Evolutionary conservation across 2,113 vertebrate genomes (phyloP).

Genomic region (Stegastes partitus): DNA sequence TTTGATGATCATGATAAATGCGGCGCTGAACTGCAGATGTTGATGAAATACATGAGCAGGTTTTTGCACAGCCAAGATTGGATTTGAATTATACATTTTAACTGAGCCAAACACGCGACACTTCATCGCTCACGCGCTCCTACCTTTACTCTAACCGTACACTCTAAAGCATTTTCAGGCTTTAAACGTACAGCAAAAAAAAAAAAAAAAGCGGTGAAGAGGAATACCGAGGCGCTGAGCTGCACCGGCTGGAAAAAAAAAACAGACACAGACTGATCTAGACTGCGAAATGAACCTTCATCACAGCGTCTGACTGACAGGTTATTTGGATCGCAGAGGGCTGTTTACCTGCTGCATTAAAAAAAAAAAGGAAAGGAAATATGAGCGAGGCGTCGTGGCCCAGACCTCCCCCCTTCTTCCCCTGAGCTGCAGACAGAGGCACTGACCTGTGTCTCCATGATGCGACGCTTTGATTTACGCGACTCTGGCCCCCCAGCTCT

Average conservation of each 20-base stretch:
- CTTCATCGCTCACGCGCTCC: conserved; percentile 16
- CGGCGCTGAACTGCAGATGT: conserved; percentile 61
- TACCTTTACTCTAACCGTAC: conserved; percentile 11
- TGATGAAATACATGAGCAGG: conserved; percentile 61
- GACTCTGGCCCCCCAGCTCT: conserved; percentile 78
- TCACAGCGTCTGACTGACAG: conserved; percentile 68
- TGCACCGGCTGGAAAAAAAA: conserved; percentile 35
- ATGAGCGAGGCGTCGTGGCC: conserved; percentile 32
- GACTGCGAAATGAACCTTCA: conserved; percentile 57
- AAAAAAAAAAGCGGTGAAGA: not conserved
- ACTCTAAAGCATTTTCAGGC: conserved; percentile 39
- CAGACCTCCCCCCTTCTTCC: conserved; percentile 13
- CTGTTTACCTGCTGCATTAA: conserved; percentile 66
- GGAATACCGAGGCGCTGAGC: conserved; percentile 26
- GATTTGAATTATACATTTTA: conserved; percentile 66
- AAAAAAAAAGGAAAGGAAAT: conserved; percentile 17
- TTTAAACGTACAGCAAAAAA: conserved; percentile 24
- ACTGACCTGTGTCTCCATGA: conserved; percentile 87
- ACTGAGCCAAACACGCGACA: conserved; percentile 27
- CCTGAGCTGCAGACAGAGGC: conserved; percentile 54
- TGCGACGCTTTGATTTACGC: conserved; percentile 86
- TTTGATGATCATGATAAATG: conserved; percentile 73
- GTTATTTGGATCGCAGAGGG: conserved; percentile 65
- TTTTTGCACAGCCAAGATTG: conserved; percentile 46
- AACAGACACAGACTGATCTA: conserved; percentile 47